Base-by-base conservation (phyloP, 2,113 vertebrate species). In the Rhombomys opimus region DNA sequence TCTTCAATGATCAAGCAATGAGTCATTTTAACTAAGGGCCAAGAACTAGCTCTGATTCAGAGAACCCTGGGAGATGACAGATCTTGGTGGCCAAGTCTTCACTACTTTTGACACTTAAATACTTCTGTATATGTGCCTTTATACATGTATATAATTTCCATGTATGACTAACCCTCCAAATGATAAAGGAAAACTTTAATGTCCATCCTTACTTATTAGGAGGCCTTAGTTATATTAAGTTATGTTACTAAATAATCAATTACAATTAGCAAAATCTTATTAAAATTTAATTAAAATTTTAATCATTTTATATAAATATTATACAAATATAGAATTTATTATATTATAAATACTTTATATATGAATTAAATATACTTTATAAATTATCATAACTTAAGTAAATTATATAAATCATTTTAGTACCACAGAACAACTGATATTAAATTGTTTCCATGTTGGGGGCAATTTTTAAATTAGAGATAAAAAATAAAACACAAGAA, bases 231-330 rank as follows among this genome's bases (percentile, higher is more conserved):
- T 67, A 96, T 6, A 22, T 91, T 87, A 77, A 80, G 59, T 22
- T 32, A 14, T 20, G 63, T 75, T 86, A 78, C 93, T 90, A 61
- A 94, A 70, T 86, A 91, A 75, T 17, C 72, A 89, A 89, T 32
- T 95, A 75, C 87, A 9, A 20, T 17, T 84, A 22, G 46, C 11
- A 8, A 92, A 87, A 65, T 35, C 35, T 52, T 95, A 61, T 94
- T 91, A 91, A 95, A 94, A 75, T 96, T 96, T 93, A 46, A n/a
- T n/a, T 86, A 96, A 93, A 94, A 9, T 38, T 76, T 14, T 30
- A 61, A 68, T 38, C 67, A 92, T 63, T 90, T 35, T 91, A 89
- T 46, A 61, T 94, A 73, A 75, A 32, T 72, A 4, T 27, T 41
- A 41, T 63, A 86, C 1, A 85, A 27, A 46, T 46, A 67, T 82